phyloP scores from a whole-genome alignment of 2,797 vertebrate genomes.

The Urophycis tenuis region DNA sequence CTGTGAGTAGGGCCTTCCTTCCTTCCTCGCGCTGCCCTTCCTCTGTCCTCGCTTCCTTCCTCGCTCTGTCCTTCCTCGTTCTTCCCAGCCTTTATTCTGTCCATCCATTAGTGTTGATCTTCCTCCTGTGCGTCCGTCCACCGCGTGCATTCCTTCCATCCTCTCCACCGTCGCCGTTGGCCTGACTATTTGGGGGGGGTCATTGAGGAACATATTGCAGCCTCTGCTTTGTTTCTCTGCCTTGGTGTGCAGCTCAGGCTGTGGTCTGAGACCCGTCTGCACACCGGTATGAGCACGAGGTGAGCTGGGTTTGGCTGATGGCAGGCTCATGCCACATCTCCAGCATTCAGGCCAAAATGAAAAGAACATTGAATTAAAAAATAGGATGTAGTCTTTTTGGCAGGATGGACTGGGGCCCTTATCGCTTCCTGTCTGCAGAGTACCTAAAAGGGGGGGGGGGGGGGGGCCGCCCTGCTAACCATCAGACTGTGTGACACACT shows the following conservation, averaged over 20 bases:
- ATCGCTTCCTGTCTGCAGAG: not conserved
- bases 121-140: not conserved
- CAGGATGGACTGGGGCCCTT: not conserved
- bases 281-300: not conserved
- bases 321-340: not conserved
- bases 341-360: not conserved
- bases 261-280: not conserved
- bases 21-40: not conserved
- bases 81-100: not conserved
- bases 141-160: not conserved
- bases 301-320: not conserved
- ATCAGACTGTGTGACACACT: not conserved
- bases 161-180: not conserved
- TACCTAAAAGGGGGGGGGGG: not conserved
- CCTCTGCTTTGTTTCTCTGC: not conserved
- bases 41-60: not conserved
- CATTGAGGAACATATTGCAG: not conserved
- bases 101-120: not conserved
- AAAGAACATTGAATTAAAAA: not conserved
- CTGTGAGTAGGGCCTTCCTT: constrained; percentile 64
- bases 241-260: not conserved
- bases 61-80: not conserved
- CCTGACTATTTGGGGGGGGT: not conserved
- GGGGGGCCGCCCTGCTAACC: not conserved
- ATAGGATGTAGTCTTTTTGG: not conserved